These are phyloP conservation scores for Brenthis daphne DNA, from an alignment of 2,888 invertebrate species.

Conservation along the genomic window DNA sequence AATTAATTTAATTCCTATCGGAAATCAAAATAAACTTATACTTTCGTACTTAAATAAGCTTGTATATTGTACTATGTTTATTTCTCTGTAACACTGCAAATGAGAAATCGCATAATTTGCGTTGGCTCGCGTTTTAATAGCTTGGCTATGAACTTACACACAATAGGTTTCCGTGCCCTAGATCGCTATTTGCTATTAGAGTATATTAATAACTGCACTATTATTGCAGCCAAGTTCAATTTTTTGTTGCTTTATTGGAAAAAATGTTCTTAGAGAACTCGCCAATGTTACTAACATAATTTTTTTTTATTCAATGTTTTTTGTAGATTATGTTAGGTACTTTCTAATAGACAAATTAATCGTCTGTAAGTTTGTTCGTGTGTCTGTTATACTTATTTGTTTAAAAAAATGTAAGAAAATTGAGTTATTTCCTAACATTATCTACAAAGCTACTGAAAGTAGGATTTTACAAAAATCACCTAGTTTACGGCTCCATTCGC, in stretches of 20 bases:
- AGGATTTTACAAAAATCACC: too few species aligned
- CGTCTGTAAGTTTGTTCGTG: too few species aligned
- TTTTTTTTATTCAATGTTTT: neutral
- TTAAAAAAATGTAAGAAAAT: too few species aligned
- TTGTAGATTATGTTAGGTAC: neutral
- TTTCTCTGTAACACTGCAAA: conserved; percentile 24
- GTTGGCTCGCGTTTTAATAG: conserved; percentile 37
- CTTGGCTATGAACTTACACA: conserved; percentile 36
- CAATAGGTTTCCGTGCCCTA: conserved; percentile 35
- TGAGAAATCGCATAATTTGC: conserved; percentile 29
- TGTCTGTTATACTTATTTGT: too few species aligned
- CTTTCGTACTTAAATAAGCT: too few species aligned
- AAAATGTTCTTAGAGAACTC: neutral
- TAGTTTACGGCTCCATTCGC: too few species aligned
- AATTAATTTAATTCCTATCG: too few species aligned
- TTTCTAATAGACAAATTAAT: too few species aligned
- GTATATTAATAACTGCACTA: conserved; percentile 27
- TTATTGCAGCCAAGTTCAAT: neutral
- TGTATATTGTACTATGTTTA: too few species aligned
- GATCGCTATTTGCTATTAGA: conserved; percentile 28
- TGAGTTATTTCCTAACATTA: too few species aligned
- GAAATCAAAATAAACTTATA: too few species aligned
- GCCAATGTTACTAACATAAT: neutral
- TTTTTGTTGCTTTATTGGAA: neutral
- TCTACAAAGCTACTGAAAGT: too few species aligned